These are phyloP conservation scores for Talpa occidentalis DNA, from an alignment of 2,113 vertebrate genomes.

Conservation along the genomic window DNA sequence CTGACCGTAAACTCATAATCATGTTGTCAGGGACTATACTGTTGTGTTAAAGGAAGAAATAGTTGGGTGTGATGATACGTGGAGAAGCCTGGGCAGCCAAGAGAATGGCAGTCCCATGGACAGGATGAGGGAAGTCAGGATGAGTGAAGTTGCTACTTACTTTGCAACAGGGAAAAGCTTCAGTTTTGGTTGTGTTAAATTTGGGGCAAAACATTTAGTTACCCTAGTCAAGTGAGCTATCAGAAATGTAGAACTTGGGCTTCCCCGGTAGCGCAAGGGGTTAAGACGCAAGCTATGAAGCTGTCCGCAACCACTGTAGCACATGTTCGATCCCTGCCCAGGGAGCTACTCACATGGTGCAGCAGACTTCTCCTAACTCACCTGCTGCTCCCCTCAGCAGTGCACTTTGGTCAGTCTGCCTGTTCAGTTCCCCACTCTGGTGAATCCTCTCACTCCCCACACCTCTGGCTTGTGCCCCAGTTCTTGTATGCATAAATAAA, in stretches of 20 bases:
- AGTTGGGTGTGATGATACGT: not conserved
- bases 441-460: too few species aligned
- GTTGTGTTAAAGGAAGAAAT: not conserved
- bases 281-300: too few species aligned
- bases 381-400: too few species aligned
- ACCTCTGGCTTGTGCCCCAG: too few species aligned
- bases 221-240: not conserved
- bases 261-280: too few species aligned
- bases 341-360: too few species aligned
- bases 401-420: too few species aligned
- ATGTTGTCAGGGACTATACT: not conserved
- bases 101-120: not conserved
- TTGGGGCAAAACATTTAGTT: not conserved
- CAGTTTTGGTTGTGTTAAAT: not conserved
- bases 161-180: not conserved
- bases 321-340: too few species aligned
- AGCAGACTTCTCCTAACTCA: too few species aligned
- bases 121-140: not conserved
- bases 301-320: too few species aligned
- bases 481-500: too few species aligned
- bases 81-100: not conserved
- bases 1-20: not conserved
- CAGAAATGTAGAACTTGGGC: conserved; percentile 45
- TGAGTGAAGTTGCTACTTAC: not conserved
- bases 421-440: too few species aligned